Evolutionary conservation across 2,113 vertebrate species (phyloP).

Genomic region (Hylia prasina): DNA sequence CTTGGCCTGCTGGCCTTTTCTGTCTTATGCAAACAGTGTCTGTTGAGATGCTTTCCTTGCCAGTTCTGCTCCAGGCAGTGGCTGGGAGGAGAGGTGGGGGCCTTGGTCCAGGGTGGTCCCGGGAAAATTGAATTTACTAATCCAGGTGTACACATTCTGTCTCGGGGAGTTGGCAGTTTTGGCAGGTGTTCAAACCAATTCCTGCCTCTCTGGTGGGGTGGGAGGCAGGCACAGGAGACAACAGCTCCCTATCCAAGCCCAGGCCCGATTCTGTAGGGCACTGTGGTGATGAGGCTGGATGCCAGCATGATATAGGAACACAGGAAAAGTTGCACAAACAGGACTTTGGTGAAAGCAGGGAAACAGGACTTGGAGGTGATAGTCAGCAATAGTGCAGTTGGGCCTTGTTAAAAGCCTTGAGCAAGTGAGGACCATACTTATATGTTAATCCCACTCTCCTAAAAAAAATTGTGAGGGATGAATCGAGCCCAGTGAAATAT

Average conservation of each 20-base stretch:
- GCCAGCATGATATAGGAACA: neutral
- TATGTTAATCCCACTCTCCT: neutral
- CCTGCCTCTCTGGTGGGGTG: neutral
- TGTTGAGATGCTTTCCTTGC: neutral
- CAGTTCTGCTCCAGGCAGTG: neutral
- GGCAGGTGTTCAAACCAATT: neutral
- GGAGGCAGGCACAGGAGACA: neutral
- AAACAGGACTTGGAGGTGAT: neutral
- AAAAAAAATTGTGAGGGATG: neutral
- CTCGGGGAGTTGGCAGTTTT: neutral
- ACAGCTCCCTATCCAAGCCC: neutral
- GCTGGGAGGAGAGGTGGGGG: neutral
- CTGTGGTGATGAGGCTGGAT: neutral
- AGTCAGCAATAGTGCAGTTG: accelerated
- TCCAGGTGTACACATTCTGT: neutral
- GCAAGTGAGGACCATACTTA: neutral
- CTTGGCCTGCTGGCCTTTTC: accelerated
- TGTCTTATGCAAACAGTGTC: neutral
- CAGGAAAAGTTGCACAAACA: neutral
- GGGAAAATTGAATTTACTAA: neutral
- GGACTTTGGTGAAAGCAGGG: neutral
- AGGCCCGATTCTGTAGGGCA: neutral
- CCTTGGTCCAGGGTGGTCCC: neutral
- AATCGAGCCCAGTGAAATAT: neutral
- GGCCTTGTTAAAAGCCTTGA: neutral